Conservation (phyloP, 2,797 vertebrate genomes). For the Anomalospiza imberbis region DNA sequence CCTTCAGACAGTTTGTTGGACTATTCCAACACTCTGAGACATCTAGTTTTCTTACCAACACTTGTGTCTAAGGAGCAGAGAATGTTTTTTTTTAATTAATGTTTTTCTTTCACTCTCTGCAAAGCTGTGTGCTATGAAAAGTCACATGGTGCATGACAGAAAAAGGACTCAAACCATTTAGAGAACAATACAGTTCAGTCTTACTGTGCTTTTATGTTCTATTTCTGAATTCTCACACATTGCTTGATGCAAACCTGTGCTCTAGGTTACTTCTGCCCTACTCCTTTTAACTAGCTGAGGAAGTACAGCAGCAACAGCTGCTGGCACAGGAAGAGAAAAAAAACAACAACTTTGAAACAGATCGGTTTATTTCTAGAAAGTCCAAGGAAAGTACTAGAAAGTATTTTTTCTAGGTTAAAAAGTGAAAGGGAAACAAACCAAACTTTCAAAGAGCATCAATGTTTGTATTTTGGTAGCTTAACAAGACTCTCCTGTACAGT, state of each 20-base stretch:
- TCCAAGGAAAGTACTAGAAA: not conserved
- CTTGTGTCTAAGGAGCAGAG: not conserved
- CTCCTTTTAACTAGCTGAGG: not conserved
- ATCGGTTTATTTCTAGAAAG: not conserved
- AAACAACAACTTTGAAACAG: not conserved
- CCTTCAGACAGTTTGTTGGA: not conserved
- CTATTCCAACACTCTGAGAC: not conserved
- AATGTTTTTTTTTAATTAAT: not conserved
- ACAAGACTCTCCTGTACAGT: not conserved
- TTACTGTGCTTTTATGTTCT: not conserved
- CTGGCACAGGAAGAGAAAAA: not conserved
- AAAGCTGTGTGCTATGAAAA: not conserved
- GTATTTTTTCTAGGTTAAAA: not conserved
- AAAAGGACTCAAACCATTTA: not conserved
- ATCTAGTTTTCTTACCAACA: not conserved
- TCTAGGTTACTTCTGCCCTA: not conserved
- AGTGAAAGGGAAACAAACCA: not conserved
- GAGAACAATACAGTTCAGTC: not conserved
- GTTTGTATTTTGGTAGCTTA: not conserved
- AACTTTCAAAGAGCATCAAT: not conserved
- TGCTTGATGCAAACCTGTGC: not conserved
- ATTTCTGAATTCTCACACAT: not conserved
- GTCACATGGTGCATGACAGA: not conserved
- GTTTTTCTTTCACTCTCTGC: not conserved
- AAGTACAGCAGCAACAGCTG: not conserved